A percentile compares a stretch with the other conserved stretches of the same genome.
These are phyloP conservation scores for Dendropsophus ebraccatus DNA, from an alignment of 2,113 vertebrate genomes.

Conservation along the genomic window DNA sequence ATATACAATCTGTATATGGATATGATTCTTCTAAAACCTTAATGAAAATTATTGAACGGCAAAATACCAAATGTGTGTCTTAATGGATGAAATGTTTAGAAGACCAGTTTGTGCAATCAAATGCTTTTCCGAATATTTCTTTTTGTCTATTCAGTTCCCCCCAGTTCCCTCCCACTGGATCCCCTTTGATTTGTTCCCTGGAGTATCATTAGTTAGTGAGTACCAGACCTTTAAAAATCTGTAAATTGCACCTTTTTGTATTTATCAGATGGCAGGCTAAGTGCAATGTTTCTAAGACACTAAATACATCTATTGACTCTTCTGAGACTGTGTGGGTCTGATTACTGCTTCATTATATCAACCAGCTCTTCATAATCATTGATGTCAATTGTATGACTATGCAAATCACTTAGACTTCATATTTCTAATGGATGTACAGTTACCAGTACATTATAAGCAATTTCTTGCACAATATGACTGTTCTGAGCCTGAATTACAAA, in stretches of 20 bases:
- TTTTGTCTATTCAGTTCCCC: not conserved
- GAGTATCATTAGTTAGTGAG: slow-evolving; percentile 19
- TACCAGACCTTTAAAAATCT: slow-evolving; percentile 7
- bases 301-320: slow-evolving; percentile 39
- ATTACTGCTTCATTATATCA: slow-evolving; percentile 13
- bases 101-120: not conserved
- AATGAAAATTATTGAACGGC: too few relatives aligned
- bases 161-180: not conserved
- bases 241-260: slow-evolving; percentile 22
- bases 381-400: not conserved
- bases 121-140: not conserved
- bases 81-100: too few relatives aligned
- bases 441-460: slow-evolving; percentile 6
- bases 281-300: slow-evolving; percentile 32
- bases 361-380: slow-evolving; percentile 23
- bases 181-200: slow-evolving; percentile 21
- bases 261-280: slow-evolving; percentile 29
- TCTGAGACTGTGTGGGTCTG: not conserved
- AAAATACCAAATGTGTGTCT: too few relatives aligned
- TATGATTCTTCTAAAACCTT: too few relatives aligned
- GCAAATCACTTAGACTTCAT: not conserved
- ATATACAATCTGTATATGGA: too few relatives aligned
- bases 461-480: not conserved
- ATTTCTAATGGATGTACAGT: not conserved
- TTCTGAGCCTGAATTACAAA: not conserved